Conservation (phyloP, 2,113 vertebrate genomes). For the Propithecus coquereli region DNA sequence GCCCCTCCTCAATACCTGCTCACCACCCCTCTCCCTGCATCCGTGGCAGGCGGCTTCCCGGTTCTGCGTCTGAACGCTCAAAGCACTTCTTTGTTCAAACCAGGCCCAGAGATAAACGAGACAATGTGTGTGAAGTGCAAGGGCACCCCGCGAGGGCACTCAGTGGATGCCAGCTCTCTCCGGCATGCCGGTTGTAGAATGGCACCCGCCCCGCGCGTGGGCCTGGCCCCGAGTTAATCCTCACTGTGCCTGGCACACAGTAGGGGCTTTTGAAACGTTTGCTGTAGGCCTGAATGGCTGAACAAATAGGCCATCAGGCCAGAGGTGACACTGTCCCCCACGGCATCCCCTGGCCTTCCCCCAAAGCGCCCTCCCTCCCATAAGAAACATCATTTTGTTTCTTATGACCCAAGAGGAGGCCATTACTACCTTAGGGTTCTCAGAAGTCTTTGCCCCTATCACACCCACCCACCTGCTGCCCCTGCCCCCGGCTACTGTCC, state of each 20-base stretch:
- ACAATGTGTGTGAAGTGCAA: not conserved
- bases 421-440: slow-evolving; percentile 34
- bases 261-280: not conserved
- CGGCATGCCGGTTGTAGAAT: rapidly evolving
- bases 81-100: slow-evolving; percentile 64
- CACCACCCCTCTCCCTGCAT: not conserved
- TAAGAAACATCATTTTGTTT: not conserved
- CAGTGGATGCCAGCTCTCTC: not conserved
- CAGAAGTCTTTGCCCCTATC: slow-evolving; percentile 23
- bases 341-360: rapidly evolving
- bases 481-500: slow-evolving; percentile 28
- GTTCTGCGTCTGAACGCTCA: slow-evolving; percentile 43
- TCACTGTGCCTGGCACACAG: not conserved
- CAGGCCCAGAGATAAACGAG: slow-evolving; percentile 14
- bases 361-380: not conserved
- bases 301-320: not conserved
- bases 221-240: not conserved
- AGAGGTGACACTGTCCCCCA: not conserved
- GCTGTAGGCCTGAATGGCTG: not conserved
- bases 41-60: not conserved
- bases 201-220: rapidly evolving
- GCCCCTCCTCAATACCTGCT: slow-evolving; percentile 6
- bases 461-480: not conserved
- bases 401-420: slow-evolving; percentile 57
- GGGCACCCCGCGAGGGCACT: not conserved